Base-by-base conservation (phyloP, 2,797 vertebrate species). In the Enteromius paludinosus region DNA sequence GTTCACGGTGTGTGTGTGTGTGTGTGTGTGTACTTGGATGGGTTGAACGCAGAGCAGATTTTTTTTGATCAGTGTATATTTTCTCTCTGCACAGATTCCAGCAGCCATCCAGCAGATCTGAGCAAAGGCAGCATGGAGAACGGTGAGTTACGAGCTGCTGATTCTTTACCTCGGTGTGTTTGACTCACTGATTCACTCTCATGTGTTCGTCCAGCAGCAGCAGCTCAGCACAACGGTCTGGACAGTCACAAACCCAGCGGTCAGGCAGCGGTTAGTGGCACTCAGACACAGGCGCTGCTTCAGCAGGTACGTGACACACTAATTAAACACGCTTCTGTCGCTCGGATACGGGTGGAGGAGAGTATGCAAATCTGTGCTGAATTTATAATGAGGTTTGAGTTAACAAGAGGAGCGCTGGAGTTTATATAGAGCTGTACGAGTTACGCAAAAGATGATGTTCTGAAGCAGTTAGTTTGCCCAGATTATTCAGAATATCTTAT, bases 351-450 rank as follows among this genome's bases (percentile, higher is more conserved):
- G 94, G 94, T 94, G 95, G 93, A 94, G 89, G 90, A 90, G 92
- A 95, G 94, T 95, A 95, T 95, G 95, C 93, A 95, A 95, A 96
- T 96, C 90, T 92, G 92, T 93, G 94, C 94, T 94, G 93, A 93
- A 95, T 94, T 91, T 93, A 92, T 93, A 95, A 92, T 92, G 88
- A 85, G 84, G 92, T 93, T 82, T 95, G 93, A 90, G 93, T 95
- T 95, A 83, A 78, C n/a, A 61, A 33, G 59, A 78, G 79, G 33
- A 61, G 77, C 56, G 79, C 49, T 52, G 47, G 47, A 49, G 41
- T 54, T n/a, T 20, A 59, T 25, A 59, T 12, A 59, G 56, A 23
- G 9, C 52, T 9, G 49, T 52, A 41, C 41, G 41, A 41, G 28
- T 30, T 54, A 23, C 10, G 10, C n/a, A 11, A 23, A 54, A 9